A percentile compares a stretch with the other conserved stretches of the same genome.
Evolutionary conservation across 2,888 invertebrate genomes (phyloP).

Genomic region (Hemicrepidius hirtus): DNA sequence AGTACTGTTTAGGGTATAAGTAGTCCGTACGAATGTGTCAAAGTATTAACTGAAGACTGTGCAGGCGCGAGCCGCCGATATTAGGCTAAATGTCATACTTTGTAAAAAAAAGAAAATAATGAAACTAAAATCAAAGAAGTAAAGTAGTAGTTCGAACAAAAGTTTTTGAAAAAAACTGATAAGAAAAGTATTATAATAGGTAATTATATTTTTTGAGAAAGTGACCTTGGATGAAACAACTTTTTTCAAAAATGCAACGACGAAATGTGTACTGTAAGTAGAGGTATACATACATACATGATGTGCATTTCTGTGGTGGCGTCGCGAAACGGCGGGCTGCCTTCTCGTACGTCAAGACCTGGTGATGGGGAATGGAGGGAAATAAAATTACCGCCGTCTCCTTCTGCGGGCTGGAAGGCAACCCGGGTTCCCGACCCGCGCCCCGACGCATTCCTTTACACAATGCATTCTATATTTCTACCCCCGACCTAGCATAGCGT

Average conservation of each 20-base stretch:
- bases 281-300: slow-evolving; percentile 51
- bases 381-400: slow-evolving; percentile 17
- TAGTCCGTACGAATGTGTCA: slow-evolving; percentile 71
- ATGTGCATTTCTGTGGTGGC: slow-evolving; percentile 62
- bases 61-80: slow-evolving; percentile 71
- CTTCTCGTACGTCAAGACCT: slow-evolving; percentile 33
- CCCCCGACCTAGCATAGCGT: slow-evolving; percentile 51
- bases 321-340: slow-evolving; percentile 51
- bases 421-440: slow-evolving; percentile 40
- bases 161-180: slow-evolving; percentile 64
- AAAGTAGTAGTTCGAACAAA: slow-evolving; percentile 64
- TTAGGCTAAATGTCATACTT: slow-evolving; percentile 70
- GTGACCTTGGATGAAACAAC: slow-evolving; percentile 70
- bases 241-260: slow-evolving; percentile 64
- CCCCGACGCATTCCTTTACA: slow-evolving; percentile 67
- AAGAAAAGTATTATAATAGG: slow-evolving; percentile 68
- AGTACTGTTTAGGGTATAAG: slow-evolving; percentile 52
- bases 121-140: slow-evolving; percentile 63
- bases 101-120: slow-evolving; percentile 62
- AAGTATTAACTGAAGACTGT: slow-evolving; percentile 73
- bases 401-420: slow-evolving; percentile 35
- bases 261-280: slow-evolving; percentile 50
- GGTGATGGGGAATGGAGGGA: not conserved
- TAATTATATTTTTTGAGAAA: slow-evolving; percentile 72
- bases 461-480: slow-evolving; percentile 70